Percentiles rank a stretch among this genome's conserved stretches.
phyloP scores from a whole-genome alignment of 2,888 invertebrate genomes.

The Epinotia demarniana region DNA sequence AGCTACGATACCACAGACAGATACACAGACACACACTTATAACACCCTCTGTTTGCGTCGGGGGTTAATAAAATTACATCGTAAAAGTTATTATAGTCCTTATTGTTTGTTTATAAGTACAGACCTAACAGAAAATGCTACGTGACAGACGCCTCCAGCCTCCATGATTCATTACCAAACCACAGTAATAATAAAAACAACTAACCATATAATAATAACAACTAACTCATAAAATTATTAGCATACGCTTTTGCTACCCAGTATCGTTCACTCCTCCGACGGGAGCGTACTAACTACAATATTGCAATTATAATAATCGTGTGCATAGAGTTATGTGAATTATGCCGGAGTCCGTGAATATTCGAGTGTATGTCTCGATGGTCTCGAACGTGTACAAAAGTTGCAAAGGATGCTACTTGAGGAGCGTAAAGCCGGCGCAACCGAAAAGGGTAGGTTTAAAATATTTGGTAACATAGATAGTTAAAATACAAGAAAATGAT shows the following conservation, averaged over 20 bases:
- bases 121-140: neutral
- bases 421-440: slow-evolving; percentile 51
- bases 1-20: too few relatives aligned
- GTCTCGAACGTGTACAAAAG: slow-evolving; percentile 38
- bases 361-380: slow-evolving; percentile 39
- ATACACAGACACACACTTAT: too few relatives aligned
- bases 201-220: too few relatives aligned
- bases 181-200: too few relatives aligned
- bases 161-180: slow-evolving; percentile 34
- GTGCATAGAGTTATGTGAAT: slow-evolving; percentile 4
- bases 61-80: neutral
- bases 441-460: slow-evolving; percentile 52
- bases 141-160: slow-evolving; percentile 10
- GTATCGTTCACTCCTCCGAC: slow-evolving; percentile 19
- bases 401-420: slow-evolving; percentile 45
- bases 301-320: slow-evolving; percentile 5
- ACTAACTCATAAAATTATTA: slow-evolving; percentile 24
- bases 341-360: slow-evolving; percentile 40
- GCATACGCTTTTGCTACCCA: slow-evolving; percentile 21
- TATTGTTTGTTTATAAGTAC: neutral
- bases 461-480: neutral
- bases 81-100: neutral
- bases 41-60: too few relatives aligned
- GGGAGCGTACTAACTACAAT: slow-evolving; percentile 5
- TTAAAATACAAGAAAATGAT: too few relatives aligned